A percentile compares a stretch with the other conserved stretches of the same genome.
These are phyloP conservation scores for Drosophila micromelanica DNA, from an alignment of 1,140 invertebrate genomes.

Conservation along the genomic window DNA sequence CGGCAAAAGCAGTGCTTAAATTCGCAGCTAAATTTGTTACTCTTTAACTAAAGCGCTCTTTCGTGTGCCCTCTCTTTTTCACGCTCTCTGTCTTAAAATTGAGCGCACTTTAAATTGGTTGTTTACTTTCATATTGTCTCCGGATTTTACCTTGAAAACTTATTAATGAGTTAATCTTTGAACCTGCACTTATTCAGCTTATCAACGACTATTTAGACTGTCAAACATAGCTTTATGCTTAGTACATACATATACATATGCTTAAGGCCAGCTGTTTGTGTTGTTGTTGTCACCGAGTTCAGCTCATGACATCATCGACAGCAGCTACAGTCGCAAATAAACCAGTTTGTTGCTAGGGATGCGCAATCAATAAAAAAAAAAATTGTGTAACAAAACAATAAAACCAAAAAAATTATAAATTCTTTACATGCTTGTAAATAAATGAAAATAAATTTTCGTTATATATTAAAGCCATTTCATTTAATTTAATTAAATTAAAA, in stretches of 20 bases:
- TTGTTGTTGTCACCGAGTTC: conserved; percentile 43
- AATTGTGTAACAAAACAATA: neutral
- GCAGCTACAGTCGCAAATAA: conserved; percentile 48
- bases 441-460: neutral
- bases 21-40: conserved; percentile 1
- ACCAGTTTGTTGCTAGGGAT: conserved; percentile 64
- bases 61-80: neutral
- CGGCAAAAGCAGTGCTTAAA: conserved; percentile 52
- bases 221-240: conserved; percentile 35
- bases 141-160: conserved; percentile 64
- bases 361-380: neutral
- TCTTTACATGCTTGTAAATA: neutral
- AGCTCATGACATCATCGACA: conserved; percentile 68
- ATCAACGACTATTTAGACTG: conserved; percentile 44
- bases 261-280: conserved; percentile 56
- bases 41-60: conserved; percentile 28
- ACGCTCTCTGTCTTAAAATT: conserved; percentile 6
- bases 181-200: conserved; percentile 55
- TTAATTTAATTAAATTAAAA: too few species aligned
- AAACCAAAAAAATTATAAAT: neutral
- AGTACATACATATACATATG: neutral
- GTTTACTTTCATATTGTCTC: conserved; percentile 63
- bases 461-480: too few species aligned
- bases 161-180: conserved; percentile 72
- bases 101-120: conserved; percentile 43